phyloP scores from a whole-genome alignment of 2,888 invertebrate genomes.

The Stenodema calcarata region DNA sequence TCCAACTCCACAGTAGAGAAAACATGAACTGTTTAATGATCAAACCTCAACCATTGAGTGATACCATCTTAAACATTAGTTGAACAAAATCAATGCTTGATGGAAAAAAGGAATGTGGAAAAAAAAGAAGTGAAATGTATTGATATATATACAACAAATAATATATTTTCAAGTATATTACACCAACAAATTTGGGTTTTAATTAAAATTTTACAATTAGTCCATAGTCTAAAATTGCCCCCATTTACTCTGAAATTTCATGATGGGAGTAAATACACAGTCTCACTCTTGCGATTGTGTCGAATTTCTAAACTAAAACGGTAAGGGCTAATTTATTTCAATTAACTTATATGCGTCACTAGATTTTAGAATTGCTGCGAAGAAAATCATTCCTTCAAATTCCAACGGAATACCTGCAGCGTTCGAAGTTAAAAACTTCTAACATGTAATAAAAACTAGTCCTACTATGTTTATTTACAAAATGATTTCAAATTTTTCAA shows the following conservation, averaged over 20 bases:
- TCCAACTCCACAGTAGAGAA: no score
- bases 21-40: no score
- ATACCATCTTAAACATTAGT: no score
- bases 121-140: not conserved
- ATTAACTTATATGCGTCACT: not conserved
- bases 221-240: not conserved
- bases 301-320: not conserved
- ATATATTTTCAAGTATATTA: slow-evolving; percentile 12
- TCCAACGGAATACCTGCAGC: not conserved
- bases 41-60: no score
- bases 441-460: slow-evolving; percentile 1
- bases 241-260: not conserved
- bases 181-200: not conserved
- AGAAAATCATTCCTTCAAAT: slow-evolving; percentile 4
- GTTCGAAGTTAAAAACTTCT: not conserved
- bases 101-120: no score
- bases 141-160: slow-evolving; percentile 8
- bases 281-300: not conserved
- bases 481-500: not conserved
- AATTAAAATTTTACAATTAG: not conserved
- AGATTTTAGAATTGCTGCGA: not conserved
- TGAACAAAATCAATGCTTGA: no score
- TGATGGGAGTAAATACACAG: not conserved
- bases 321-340: not conserved
- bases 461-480: not conserved